Percentiles rank a stretch among this genome's conserved stretches.
phyloP scores from a whole-genome alignment of 2,888 invertebrate species.

The Drosophila helvetica region DNA sequence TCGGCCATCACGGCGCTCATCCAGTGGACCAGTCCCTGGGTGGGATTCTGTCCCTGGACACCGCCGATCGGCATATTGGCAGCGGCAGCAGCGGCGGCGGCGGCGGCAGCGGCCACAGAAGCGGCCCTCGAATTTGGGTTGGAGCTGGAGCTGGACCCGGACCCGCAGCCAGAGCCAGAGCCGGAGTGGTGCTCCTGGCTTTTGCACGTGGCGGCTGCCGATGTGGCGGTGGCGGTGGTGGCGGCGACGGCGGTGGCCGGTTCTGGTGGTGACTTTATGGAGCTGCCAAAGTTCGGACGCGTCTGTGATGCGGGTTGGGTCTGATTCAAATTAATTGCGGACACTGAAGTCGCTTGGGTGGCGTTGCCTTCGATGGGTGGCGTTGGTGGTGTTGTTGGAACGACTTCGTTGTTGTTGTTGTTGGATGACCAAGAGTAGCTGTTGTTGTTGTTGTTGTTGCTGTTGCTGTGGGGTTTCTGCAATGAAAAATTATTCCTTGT shows the following conservation, averaged over 20 bases:
- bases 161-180: constrained; percentile 8
- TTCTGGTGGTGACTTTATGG: constrained; percentile 75
- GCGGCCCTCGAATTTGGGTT: constrained; percentile 42
- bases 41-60: constrained; percentile 87
- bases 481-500: constrained; percentile 52
- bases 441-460: constrained; percentile 39
- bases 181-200: constrained; percentile 45
- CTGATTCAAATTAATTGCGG: constrained; percentile 75
- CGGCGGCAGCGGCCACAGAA: constrained; percentile 63
- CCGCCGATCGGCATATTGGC: constrained; percentile 84
- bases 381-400: constrained; percentile 64
- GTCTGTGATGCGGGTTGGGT: constrained; percentile 69
- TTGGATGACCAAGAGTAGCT: constrained; percentile 33
- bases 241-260: constrained; percentile 19
- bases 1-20: constrained; percentile 97
- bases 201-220: constrained; percentile 58
- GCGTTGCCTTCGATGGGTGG: constrained; percentile 38
- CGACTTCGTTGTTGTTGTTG: constrained; percentile 29
- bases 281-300: constrained; percentile 69
- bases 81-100: constrained; percentile 62
- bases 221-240: neutral
- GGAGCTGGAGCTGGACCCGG: constrained; percentile 8
- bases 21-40: constrained; percentile 95
- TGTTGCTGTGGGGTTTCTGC: constrained; percentile 65
- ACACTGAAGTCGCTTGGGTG: constrained; percentile 60